Evolutionary conservation across 1,140 invertebrate genomes (phyloP), one percentile per base, ranked within the genome.

Genomic region (Drosophila biarmipes): DNA sequence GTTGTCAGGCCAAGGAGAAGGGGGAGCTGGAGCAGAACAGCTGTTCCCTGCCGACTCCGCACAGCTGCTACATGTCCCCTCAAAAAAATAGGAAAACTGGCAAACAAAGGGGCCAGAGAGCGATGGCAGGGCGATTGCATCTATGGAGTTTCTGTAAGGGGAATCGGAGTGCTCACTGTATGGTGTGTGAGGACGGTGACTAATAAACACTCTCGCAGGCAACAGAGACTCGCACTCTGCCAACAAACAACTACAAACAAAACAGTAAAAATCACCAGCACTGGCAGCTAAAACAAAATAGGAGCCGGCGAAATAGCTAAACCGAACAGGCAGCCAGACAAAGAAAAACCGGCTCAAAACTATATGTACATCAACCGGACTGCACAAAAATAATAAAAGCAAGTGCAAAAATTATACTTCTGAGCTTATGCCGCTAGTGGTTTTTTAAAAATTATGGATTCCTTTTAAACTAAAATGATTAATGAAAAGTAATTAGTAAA

Each of bases 301-400:
- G 73, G 76, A 87, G 78, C 75, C 82, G 84, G 82, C 82, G 66
- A 86, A 86, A 86, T 86, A 80, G 73, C 56, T 74, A 55, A 62
- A 79, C 68, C 31, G 37, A 79, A 78, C 43, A 27, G 15, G 11
- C 38, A 43, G 10, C 7, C 56, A 73, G 79, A 89, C 82, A 87
- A 87, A 87, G 84, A 77, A 79, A 84, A 87, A 89, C 84, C 79
- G 84, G 84, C 84, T 89, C 54, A 43, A 81, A 69, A 54, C 42
- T 66, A 75, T 66, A 24, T 14, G 31, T 31, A 59, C 19, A 57
- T 57, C 31, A 62, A 24, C 15, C 53, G 27, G 48, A 54, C 19
- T 42, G 17, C 19, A 54, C 35, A 49, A 21, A 43, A 48, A 55
- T 63, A 46, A 38, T 37, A 53, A 74, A 58, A 52, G 49, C 40